Base-by-base conservation (phyloP, 2,113 vertebrate genomes). In the Tricholaema leucomelas region DNA sequence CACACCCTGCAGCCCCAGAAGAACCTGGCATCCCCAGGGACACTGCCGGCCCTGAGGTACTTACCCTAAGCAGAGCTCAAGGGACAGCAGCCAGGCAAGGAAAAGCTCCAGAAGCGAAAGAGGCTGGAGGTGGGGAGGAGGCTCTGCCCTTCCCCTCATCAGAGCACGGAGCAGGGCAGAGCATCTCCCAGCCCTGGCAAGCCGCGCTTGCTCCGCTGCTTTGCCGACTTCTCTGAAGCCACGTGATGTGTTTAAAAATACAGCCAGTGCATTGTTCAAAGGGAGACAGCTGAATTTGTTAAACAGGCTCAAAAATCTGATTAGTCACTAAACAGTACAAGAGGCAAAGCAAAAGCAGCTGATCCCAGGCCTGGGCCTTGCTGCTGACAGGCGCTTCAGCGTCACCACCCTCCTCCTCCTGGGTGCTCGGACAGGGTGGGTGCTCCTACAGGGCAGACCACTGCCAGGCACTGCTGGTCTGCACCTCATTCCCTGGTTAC, bases 261-360 rank as follows among this genome's bases (percentile, higher is more conserved):
- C 95, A 96, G 93, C 81, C 33, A 35, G 92, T 1, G 30, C 44
- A 91, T 96, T 96, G 96, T 96, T 93, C 75, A 27, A 27, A 54
- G 87, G 91, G 89, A 96, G 94, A 93, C 79, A 91, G 95, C 91
- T 85, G 94, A 95, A 93, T 96, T 56, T 89, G 91, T 93, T 85
- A 85, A 25, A 93, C 80, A 60, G 91, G 72, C 96, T 96, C 91
- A 91, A 92, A 96, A 96, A 96, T 91, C 91, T 93, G 92, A 96
- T 96, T 93, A 96, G 94, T 96, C 95, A 96, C 87, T 93, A 87
- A 93, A 94, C 85, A 77, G 89, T 28, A 83, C 81, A 87, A 88
- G 92, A 92, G 87, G 75, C 81, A 81, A 52, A 79, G 81, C 74
- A 85, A 65, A 79, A 87, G 91, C 87, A 92, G 87, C 87, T 87